These are phyloP conservation scores for Drosophila peninsularis DNA, from an alignment of 2,888 invertebrate genomes.

Conservation along the genomic window DNA sequence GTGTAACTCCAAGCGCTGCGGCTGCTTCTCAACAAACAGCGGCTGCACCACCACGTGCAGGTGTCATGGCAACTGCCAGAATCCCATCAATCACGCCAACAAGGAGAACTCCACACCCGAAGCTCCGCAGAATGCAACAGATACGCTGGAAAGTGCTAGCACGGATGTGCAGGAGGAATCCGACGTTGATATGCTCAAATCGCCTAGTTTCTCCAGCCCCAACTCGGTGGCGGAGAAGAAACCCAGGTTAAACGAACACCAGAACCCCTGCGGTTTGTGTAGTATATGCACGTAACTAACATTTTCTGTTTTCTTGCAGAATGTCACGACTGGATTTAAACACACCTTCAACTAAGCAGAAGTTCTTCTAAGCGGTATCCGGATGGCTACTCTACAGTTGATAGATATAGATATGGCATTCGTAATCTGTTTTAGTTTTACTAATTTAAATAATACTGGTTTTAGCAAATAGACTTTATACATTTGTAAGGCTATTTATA, in stretches of 20 bases:
- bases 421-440: neutral
- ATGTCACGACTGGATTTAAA: conserved; percentile 28
- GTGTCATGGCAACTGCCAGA: conserved; percentile 43
- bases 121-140: neutral
- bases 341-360: conserved; percentile 42
- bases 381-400: neutral
- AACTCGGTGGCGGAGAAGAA: neutral
- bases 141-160: neutral
- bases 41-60: conserved; percentile 30
- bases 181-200: neutral
- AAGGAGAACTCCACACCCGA: conserved; percentile 33
- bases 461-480: conserved; percentile 3
- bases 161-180: neutral
- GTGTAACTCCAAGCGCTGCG: conserved; percentile 72
- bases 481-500: conserved; percentile 1
- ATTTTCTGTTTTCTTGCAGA: conserved; percentile 10
- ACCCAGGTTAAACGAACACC: conserved; percentile 4
- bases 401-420: neutral
- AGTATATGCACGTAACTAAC: neutral
- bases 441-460: neutral
- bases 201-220: neutral
- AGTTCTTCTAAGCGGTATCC: conserved; percentile 31
- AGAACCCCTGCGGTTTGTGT: neutral
- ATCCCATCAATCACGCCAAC: conserved; percentile 33
- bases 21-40: conserved; percentile 38